phyloP scores from a whole-genome alignment of 2,113 vertebrate genomes.

The Corythornis cristatus region DNA sequence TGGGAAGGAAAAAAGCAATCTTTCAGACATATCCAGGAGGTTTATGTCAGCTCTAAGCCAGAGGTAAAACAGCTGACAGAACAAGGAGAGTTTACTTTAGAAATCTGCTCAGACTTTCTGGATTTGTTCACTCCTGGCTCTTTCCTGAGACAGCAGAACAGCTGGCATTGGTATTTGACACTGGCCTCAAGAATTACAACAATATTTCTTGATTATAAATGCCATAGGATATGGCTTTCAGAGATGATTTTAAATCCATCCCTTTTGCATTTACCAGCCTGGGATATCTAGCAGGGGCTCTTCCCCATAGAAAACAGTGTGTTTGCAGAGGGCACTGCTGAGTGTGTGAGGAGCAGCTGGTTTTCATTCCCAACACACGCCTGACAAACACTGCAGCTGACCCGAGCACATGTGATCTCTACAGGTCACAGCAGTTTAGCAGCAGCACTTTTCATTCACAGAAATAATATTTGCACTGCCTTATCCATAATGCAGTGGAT shows the following conservation, averaged over 20 bases:
- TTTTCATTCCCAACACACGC: slow-evolving; percentile 34
- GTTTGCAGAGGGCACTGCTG: neutral
- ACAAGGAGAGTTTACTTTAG: neutral
- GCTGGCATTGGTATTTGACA: neutral
- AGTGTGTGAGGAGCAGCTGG: neutral
- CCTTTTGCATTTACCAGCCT: neutral
- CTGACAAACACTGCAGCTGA: slow-evolving; percentile 39
- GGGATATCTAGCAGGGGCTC: neutral
- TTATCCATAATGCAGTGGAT: neutral
- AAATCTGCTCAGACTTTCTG: neutral
- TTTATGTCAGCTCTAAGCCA: neutral
- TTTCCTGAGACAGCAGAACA: neutral
- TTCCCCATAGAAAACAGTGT: neutral
- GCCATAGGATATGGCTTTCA: neutral
- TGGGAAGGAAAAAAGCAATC: neutral
- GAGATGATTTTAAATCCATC: neutral
- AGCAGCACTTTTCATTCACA: slow-evolving; percentile 40
- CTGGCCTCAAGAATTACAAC: neutral
- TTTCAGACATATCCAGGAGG: neutral
- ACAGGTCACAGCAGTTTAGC: slow-evolving; percentile 20
- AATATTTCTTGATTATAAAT: neutral
- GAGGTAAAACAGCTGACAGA: neutral
- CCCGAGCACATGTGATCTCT: neutral
- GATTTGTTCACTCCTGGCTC: neutral
- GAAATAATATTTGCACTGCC: slow-evolving; percentile 46